Evolutionary conservation across 2,797 vertebrate species (phyloP).

Genomic region (Enoplosus armatus): DNA sequence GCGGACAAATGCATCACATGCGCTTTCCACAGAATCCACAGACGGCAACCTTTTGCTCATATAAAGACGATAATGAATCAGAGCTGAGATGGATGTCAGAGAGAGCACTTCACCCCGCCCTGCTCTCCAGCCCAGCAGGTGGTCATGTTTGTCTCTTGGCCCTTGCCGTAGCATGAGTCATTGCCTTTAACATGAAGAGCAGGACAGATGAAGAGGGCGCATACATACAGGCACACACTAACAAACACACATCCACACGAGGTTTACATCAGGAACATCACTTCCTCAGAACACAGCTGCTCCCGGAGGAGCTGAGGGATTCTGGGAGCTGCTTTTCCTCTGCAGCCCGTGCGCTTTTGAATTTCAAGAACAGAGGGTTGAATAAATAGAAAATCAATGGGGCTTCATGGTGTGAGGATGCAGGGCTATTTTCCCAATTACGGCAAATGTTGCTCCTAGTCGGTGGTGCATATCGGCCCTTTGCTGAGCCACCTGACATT

Average conservation of each 20-base stretch:
- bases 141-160: slow-evolving; percentile 67
- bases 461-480: slow-evolving; percentile 39
- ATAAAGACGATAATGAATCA: slow-evolving; percentile 76
- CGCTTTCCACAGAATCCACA: slow-evolving; percentile 54
- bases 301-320: slow-evolving; percentile 58
- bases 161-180: slow-evolving; percentile 64
- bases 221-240: slow-evolving; percentile 11
- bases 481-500: slow-evolving; percentile 50
- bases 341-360: slow-evolving; percentile 34
- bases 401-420: slow-evolving; percentile 57
- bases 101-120: slow-evolving; percentile 38
- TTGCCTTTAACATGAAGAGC: slow-evolving; percentile 55
- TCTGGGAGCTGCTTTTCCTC: slow-evolving; percentile 43
- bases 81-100: slow-evolving; percentile 59
- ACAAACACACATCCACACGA: slow-evolving; percentile 32
- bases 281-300: slow-evolving; percentile 48
- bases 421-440: slow-evolving; percentile 72
- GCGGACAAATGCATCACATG: slow-evolving; percentile 70
- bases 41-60: slow-evolving; percentile 69
- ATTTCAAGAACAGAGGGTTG: slow-evolving; percentile 55
- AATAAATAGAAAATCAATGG: slow-evolving; percentile 74
- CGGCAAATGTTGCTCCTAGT: slow-evolving; percentile 46
- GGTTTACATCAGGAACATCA: slow-evolving; percentile 34
- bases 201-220: slow-evolving; percentile 53
- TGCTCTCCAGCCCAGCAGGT: slow-evolving; percentile 67